Base-by-base conservation (phyloP, 2,113 vertebrate genomes). In the Vanacampus margaritifer region DNA sequence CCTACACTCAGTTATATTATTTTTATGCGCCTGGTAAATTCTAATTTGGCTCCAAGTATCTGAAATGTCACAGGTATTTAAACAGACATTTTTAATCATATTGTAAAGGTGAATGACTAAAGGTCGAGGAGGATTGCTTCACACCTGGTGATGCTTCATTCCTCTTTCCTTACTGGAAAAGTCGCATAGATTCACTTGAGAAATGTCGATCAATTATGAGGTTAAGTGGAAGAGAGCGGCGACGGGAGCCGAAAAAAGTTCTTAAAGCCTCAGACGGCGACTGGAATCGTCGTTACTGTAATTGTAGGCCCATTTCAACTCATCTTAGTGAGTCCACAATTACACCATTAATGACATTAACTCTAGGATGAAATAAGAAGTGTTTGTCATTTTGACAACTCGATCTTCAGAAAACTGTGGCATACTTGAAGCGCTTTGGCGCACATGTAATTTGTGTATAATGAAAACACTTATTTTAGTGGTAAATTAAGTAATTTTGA, bases 61-160 rank as follows among this genome's bases (percentile, higher is more conserved):
- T 76, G 16, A 90, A 90, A 90, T 90, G 89, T 90, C 87, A 89
- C 79, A 86, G 80, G 79, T 86, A 84, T 86, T 87, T 85, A 82
- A 46, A 79, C 70, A 70, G 45, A 70, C 61, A 73, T 74, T 75
- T 76, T 41, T 79, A 84, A 87, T 87, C 75, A 84, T 57, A 83
- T 82, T 89, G 82, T 80, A 79, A 62, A 86, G 79, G 72, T 43
- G 64, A 69, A 73, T 45, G 73, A n/a, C 23, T 60, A 84, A 89
- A 90, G 87, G 87, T 89, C 82, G 85, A 67, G 37, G 76, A 84
- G 71, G 73, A 43, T 57, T 68, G 71, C 79, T 68, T 75, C 73
- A 80, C 84, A 85, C 71, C 76, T 43, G 68, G 57, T 17, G 73
- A 82, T 51, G 69, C 69, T 37, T 69, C 68, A 75, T 39, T 74